These are phyloP conservation scores for Austrofundulus limnaeus DNA, from an alignment of 2,113 vertebrate genomes.

Conservation along the genomic window DNA sequence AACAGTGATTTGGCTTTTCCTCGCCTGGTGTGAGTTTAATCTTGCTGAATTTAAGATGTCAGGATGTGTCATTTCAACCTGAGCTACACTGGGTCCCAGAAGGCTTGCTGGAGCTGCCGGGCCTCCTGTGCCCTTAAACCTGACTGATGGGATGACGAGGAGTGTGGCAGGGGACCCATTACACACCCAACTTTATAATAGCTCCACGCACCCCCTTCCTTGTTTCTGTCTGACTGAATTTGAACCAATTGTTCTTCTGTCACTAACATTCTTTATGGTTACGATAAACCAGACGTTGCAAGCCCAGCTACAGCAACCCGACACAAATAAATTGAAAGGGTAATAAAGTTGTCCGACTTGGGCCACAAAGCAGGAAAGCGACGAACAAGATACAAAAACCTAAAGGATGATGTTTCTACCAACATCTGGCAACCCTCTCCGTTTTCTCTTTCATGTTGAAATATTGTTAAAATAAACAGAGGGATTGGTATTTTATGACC, in stretches of 20 bases:
- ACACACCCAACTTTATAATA: constrained; percentile 67
- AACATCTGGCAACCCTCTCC: constrained; percentile 36
- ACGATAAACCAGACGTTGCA: constrained; percentile 63
- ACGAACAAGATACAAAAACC: constrained; percentile 13
- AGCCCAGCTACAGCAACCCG: constrained; percentile 32
- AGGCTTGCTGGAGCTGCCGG: constrained; percentile 37
- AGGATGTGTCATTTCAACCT: constrained; percentile 72
- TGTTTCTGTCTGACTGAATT: constrained; percentile 58
- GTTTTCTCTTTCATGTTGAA: constrained; percentile 42
- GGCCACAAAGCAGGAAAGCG: constrained; percentile 35
- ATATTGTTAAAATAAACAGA: constrained; percentile 59
- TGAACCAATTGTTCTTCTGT: constrained; percentile 70
- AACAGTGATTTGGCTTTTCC: constrained; percentile 15
- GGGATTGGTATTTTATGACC: constrained; percentile 39
- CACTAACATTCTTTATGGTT: constrained; percentile 67
- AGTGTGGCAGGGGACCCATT: constrained; percentile 60
- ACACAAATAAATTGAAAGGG: constrained; percentile 64
- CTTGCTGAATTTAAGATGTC: constrained; percentile 73
- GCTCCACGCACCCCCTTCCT: constrained; percentile 41
- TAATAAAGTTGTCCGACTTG: constrained; percentile 62
- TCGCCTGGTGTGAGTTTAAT: constrained; percentile 69
- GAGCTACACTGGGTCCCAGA: constrained; percentile 60
- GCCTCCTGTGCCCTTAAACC: constrained; percentile 63
- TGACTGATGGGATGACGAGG: constrained; percentile 71
- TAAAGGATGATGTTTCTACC: constrained; percentile 19